These are phyloP conservation scores for Semotilus atromaculatus DNA, from an alignment of 2,797 vertebrate species.

Conservation along the genomic window DNA sequence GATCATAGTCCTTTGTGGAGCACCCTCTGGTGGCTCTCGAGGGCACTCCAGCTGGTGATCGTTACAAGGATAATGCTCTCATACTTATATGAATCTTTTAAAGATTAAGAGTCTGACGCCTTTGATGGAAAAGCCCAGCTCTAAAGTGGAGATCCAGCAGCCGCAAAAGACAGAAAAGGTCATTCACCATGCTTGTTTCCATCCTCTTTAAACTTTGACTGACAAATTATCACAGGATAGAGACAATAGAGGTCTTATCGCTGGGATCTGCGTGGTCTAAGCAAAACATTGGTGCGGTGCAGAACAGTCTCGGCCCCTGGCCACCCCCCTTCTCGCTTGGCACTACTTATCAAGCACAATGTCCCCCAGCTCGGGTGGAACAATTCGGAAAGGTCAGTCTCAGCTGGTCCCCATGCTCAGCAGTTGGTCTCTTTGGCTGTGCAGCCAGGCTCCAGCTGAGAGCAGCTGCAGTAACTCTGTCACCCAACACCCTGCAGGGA, in stretches of 20 bases:
- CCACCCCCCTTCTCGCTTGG: conserved; percentile 52
- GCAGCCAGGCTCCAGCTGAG: conserved; percentile 58
- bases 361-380: conserved; percentile 60
- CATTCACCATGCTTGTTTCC: conserved; percentile 57
- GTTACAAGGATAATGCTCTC: conserved; percentile 30
- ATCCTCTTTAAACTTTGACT: conserved; percentile 52
- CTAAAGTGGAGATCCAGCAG: conserved; percentile 42
- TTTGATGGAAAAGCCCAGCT: conserved; percentile 49
- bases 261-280: conserved; percentile 44
- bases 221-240: conserved; percentile 60
- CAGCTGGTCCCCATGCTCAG: conserved; percentile 64
- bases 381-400: conserved; percentile 72
- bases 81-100: conserved; percentile 56
- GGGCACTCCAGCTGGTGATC: no score
- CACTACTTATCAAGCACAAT: conserved; percentile 66
- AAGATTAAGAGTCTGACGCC: conserved; percentile 54
- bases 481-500: conserved; percentile 49
- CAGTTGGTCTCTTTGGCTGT: conserved; percentile 54
- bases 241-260: conserved; percentile 61
- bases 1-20: no score
- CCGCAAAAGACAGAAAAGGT: conserved; percentile 66
- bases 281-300: conserved; percentile 4
- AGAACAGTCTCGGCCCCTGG: conserved; percentile 20
- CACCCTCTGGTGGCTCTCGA: no score
- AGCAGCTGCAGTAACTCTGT: conserved; percentile 57